Evolutionary conservation across 1,140 invertebrate species (phyloP), one percentile per base, ranked within the genome.

Genomic region (Andrena cerasifolii): DNA sequence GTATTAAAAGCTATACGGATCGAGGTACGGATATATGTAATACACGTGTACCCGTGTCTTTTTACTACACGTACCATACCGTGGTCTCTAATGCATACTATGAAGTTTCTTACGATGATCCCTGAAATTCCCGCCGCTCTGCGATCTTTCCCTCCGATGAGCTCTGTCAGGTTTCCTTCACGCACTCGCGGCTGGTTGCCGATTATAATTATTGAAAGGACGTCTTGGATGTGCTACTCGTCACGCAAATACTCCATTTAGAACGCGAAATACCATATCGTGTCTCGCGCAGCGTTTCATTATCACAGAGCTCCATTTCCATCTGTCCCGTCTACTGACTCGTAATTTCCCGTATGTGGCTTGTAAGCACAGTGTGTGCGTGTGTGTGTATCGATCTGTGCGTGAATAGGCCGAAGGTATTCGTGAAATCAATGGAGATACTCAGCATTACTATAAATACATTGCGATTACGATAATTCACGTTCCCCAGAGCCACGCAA

Each of bases 311-410:
- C 31, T 18, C 18, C 4, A 28, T 58, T n/a, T 31, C 4, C 12
- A 58, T 58, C 54, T 58, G 4, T 47, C 21, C 8, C 16, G 31
- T 12, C 18, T 16, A 16, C 8, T 16, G n/a, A 51, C 6, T 59
- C 33, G 10, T 75, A 18, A 54, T 36, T 71, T 78, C 26, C 43
- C 21, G n/a, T 65, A 79, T 83, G 80, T 82, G 74, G 80, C 68
- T 83, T 82, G 58, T 79, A 54, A 51, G 66, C 56, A 68, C 68
- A 6, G n/a, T 54, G 49, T 54, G 54, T 53, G 36, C 28, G n/a
- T 54, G 49, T 54, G 54, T 53, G 36, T 36, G 51, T 83, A 84
- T 83, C 68, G 82, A 84, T 74, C 75, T 40, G 65, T n/a, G 61
- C 28, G 49, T 45, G 59, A 66, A 61, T 59, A 63, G 12, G 26